Base-by-base conservation (phyloP, 2,113 vertebrate species). In the Bos javanicus region DNA sequence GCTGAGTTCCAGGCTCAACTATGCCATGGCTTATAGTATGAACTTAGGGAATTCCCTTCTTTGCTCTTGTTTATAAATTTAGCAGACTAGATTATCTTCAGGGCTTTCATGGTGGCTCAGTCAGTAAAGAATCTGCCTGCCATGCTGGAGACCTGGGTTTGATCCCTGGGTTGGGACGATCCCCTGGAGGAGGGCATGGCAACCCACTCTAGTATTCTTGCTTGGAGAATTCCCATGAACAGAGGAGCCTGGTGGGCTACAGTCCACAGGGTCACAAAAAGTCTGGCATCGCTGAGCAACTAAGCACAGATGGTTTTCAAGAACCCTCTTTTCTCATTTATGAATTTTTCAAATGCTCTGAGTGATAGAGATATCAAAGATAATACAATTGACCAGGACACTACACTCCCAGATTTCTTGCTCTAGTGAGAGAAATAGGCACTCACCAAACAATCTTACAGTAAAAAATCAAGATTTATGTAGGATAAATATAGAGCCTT, bases 11-110 rank as follows among this genome's bases (percentile, higher is more conserved):
- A 92, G 19, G 19, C 7, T 57, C n/a, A 71, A 21, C 25, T 90
- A 19, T 67, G 50, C 36, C n/a, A 78, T 60, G 30, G 2, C 10
- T 92, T 90, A 8, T 50, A 62, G 26, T 28, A 83, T 86, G 39
- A 60, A 23, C 23, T 86, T 89, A 85, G 28, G 12, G 86, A 76
- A 82, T 60, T 85, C 6, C 33, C 6, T 67, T 92, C 48, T 94
- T 95, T 92, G 43, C 60, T 94, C 59, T 96, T 90, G 64, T 97
- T 80, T 91, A 74, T 54, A 85, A 26, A 50, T 71, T 17, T 36
- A 25, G 7, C 83, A 6, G 3, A 52, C 4, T 85, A 2, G 6
- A 78, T 87, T 16, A 8, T 91, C 21, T 76, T 94, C 91, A 64
- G 36, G 21, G 21, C 21, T 74, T 39, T 11, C n/a, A 11, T 74